These are phyloP conservation scores for Hermetia illucens DNA, from an alignment of 1,140 invertebrate genomes.

Conservation along the genomic window DNA sequence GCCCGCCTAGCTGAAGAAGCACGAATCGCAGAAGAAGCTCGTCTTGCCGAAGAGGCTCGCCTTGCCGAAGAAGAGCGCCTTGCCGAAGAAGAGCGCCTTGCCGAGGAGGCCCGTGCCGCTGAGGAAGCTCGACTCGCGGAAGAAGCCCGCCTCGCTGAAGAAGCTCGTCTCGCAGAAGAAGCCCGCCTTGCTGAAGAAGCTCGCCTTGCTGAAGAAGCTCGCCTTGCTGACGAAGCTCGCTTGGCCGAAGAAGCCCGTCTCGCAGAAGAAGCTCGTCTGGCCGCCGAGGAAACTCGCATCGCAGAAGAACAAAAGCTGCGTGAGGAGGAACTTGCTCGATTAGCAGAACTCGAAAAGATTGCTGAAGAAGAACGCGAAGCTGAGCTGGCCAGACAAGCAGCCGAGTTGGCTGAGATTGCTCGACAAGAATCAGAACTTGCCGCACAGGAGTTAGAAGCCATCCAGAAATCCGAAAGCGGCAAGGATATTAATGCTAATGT, in stretches of 20 bases:
- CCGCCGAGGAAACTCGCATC: constrained; percentile 33
- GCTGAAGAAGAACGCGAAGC: constrained; percentile 43
- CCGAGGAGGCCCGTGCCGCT: constrained; percentile 21
- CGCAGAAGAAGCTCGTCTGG: constrained; percentile 36
- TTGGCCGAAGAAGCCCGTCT: constrained; percentile 37
- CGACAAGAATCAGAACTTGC: constrained; percentile 39
- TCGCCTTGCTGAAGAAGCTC: constrained; percentile 32
- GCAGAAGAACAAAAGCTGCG: constrained; percentile 40
- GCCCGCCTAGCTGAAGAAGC: constrained; percentile 33
- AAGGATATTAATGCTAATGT: too few species aligned
- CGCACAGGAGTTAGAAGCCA: constrained; percentile 30
- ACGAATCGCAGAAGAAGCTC: constrained; percentile 34
- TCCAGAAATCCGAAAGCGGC: constrained; percentile 17
- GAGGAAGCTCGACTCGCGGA: constrained; percentile 37
- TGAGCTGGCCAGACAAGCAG: constrained; percentile 40
- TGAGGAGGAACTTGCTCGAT: constrained; percentile 36
- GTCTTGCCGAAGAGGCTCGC: constrained; percentile 34
- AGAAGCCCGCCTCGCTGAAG: constrained; percentile 36
- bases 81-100: constrained; percentile 37
- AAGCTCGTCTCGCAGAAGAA: constrained; percentile 34
- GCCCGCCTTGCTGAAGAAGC: constrained; percentile 37
- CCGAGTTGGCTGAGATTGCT: constrained; percentile 41
- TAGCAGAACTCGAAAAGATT: constrained; percentile 38
- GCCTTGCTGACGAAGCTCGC: constrained; percentile 34
- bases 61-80: constrained; percentile 27